Percentiles rank a stretch among this genome's conserved stretches.
Conservation (phyloP, 2,797 vertebrate genomes). For the Falco peregrinus region DNA sequence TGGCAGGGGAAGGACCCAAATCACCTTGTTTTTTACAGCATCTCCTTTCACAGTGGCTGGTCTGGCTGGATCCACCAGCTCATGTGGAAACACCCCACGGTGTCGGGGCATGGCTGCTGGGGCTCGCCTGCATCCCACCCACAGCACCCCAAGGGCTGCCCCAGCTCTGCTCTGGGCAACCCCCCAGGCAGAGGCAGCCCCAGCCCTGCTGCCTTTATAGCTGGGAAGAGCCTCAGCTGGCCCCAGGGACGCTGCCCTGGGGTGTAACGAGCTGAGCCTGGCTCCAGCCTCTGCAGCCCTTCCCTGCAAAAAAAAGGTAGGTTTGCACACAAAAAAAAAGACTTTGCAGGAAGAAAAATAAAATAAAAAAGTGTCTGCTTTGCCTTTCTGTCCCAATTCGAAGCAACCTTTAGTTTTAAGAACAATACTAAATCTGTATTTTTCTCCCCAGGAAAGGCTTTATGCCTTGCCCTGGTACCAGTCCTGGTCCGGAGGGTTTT, state of each 20-base stretch:
- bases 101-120: rapidly evolving
- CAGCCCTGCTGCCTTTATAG: not conserved
- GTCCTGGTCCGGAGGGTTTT: rapidly evolving
- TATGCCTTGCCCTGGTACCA: not conserved
- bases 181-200: not conserved
- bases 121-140: not conserved
- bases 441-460: not conserved
- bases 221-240: not conserved
- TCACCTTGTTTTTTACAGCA: not conserved
- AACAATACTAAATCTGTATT: not conserved
- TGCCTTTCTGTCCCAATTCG: not conserved
- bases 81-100: rapidly evolving
- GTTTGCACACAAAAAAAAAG: not conserved
- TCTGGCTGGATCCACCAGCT: not conserved
- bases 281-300: not conserved
- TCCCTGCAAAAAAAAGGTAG: not conserved
- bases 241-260: not conserved
- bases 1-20: not conserved
- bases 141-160: rapidly evolving
- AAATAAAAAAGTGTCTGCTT: not conserved
- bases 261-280: not conserved
- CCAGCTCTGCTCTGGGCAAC: not conserved
- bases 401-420: not conserved
- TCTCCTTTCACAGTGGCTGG: not conserved
- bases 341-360: not conserved